These are phyloP conservation scores for Xestia rhomboidea DNA, from an alignment of 2,888 invertebrate genomes.

Conservation along the genomic window DNA sequence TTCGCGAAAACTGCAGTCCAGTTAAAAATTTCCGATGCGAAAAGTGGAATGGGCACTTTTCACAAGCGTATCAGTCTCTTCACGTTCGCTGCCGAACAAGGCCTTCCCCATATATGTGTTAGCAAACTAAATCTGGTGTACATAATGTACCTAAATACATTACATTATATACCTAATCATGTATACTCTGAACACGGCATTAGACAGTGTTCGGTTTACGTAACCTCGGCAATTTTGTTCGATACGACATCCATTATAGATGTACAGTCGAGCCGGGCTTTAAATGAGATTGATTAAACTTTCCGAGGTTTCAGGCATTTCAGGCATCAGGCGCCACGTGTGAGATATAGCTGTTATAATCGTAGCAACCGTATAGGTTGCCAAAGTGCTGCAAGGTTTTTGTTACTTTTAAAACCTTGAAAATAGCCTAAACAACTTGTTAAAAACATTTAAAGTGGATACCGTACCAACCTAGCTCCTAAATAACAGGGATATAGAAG, in stretches of 20 bases:
- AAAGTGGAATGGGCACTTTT: background rate
- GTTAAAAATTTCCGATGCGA: background rate
- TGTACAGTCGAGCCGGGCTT: constrained; percentile 54
- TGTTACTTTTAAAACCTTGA: too few relatives aligned
- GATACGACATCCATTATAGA: constrained; percentile 66
- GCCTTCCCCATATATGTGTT: background rate
- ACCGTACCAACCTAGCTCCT: background rate
- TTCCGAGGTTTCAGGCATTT: constrained; percentile 33
- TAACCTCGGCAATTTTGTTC: constrained; percentile 60
- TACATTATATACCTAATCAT: constrained; percentile 12
- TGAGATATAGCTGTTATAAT: constrained; percentile 15
- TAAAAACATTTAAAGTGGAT: background rate
- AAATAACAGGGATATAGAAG: background rate
- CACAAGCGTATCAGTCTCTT: background rate
- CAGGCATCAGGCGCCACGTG: constrained; percentile 28
- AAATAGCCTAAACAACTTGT: background rate
- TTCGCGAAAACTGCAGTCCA: background rate
- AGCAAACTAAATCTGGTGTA: background rate
- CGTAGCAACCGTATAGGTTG: background rate
- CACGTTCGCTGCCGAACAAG: background rate
- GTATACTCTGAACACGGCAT: constrained; percentile 19
- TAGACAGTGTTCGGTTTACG: constrained; percentile 60
- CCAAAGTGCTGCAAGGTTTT: background rate
- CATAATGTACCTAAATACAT: background rate
- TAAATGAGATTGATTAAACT: constrained; percentile 65